phyloP scores from a whole-genome alignment of 2,888 invertebrate species.

The Altica lythri region DNA sequence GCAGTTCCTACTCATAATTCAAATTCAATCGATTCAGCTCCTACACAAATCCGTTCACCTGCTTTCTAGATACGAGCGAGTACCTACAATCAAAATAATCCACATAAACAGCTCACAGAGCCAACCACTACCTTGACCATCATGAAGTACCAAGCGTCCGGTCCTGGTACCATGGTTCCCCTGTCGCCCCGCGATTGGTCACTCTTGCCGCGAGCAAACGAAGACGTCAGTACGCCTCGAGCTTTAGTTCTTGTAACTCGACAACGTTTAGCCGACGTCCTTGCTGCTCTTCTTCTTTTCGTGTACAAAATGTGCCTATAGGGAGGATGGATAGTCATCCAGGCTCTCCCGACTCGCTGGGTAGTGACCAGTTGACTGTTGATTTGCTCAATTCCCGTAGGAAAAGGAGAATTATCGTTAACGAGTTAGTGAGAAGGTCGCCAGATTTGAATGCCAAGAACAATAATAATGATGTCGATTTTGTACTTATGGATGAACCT shows the following conservation, averaged over 20 bases:
- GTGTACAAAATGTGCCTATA: constrained; percentile 45
- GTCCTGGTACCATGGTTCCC: constrained; percentile 37
- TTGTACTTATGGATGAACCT: constrained; percentile 58
- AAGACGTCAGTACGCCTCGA: constrained; percentile 55
- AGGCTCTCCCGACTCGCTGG: constrained; percentile 56
- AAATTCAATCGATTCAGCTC: no score
- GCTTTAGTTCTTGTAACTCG: constrained; percentile 52
- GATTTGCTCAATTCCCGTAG: constrained; percentile 33
- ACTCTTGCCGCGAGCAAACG: constrained; percentile 55
- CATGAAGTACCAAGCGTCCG: constrained; percentile 12
- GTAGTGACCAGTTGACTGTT: constrained; percentile 53
- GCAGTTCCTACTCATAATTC: no score
- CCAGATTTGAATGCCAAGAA: constrained; percentile 50
- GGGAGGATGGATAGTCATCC: constrained; percentile 53
- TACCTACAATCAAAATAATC: not conserved
- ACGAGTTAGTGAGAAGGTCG: constrained; percentile 34
- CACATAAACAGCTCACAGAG: no score
- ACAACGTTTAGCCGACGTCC: constrained; percentile 41
- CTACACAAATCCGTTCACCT: not conserved
- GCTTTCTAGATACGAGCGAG: not conserved
- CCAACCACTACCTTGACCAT: constrained; percentile 26
- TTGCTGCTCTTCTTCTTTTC: no score
- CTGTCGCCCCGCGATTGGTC: constrained; percentile 47
- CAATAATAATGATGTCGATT: constrained; percentile 58
- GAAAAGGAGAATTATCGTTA: constrained; percentile 27